Evolutionary conservation across 2,797 vertebrate genomes (phyloP), one percentile per base, ranked within the genome.

Genomic region (Esox lucius): DNA sequence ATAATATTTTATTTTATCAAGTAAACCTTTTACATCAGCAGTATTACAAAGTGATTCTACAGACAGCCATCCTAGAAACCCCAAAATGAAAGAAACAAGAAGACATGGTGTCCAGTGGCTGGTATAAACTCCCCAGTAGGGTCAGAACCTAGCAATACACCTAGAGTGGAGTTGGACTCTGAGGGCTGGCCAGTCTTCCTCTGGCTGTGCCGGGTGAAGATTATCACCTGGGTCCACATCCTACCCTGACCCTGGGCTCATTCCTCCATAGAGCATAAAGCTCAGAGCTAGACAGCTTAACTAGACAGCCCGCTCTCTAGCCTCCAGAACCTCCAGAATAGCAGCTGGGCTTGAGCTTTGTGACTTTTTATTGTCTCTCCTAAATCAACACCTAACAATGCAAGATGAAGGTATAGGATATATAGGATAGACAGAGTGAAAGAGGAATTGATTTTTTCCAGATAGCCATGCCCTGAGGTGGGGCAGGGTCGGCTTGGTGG

Each of bases 361-460:
- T 86, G 85, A 89, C 85, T 89, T 91, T 92, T 88, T 93, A 87
- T 92, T 87, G 92, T 90, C 89, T 84, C 87, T 72, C 88, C 83
- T 94, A 93, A 94, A 93, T 94, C 91, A 93, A 84, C 88, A 87
- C 84, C 86, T 90, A 91, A 93, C 88, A 91, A 91, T 91, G 88
- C 87, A 88, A 78, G 78, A 77, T 81, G 64, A 74, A 72, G 80
- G 78, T 78, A 71, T 72, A 78, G 66, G 72, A 72, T 80, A 77
- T 78, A 70, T 74, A 78, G 67, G 51, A 75, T 68, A 70, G 73
- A 62, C 67, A 71, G 61, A 53, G 19, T 66, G 81, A 83, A 74
- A 70, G 67, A 76, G 81, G 85, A 82, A 90, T 91, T 93, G 91
- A 92, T 94, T 92, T 91, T 86, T 81, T 86, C 83, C 85, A 89